Conservation (phyloP, 2,888 invertebrate genomes). For the Shargacucullia verbasci region DNA sequence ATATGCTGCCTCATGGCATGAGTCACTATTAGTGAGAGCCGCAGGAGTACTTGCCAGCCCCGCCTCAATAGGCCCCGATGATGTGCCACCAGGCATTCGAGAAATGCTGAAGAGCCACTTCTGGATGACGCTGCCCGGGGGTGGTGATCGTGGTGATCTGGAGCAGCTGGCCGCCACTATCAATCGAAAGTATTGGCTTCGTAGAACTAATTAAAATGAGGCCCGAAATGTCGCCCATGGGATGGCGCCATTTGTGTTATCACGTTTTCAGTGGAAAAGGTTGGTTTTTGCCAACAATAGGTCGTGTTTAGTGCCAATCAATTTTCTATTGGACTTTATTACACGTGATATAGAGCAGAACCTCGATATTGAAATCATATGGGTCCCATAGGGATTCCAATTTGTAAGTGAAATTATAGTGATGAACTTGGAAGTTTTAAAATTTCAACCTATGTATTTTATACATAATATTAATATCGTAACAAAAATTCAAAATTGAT, state of each 20-base stretch:
- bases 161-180: neutral
- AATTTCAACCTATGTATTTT: no score
- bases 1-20: constrained; percentile 37
- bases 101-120: constrained; percentile 13
- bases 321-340: no score
- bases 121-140: constrained; percentile 30
- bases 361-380: no score
- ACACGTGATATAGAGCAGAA: no score
- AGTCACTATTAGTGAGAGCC: constrained; percentile 29
- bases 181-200: neutral
- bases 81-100: constrained; percentile 22
- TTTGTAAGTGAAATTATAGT: no score
- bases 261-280: no score
- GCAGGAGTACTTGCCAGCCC: constrained; percentile 30
- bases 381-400: no score
- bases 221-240: constrained; percentile 3
- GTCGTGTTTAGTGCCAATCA: no score
- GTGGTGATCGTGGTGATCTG: constrained; percentile 6
- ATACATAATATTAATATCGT: no score
- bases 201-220: constrained; percentile 23
- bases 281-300: no score
- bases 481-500: no score
- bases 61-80: constrained; percentile 13
- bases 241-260: constrained; percentile 4
- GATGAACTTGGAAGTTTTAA: no score